These are phyloP conservation scores for Collichthys lucidus DNA, from an alignment of 2,113 vertebrate genomes.

Conservation along the genomic window DNA sequence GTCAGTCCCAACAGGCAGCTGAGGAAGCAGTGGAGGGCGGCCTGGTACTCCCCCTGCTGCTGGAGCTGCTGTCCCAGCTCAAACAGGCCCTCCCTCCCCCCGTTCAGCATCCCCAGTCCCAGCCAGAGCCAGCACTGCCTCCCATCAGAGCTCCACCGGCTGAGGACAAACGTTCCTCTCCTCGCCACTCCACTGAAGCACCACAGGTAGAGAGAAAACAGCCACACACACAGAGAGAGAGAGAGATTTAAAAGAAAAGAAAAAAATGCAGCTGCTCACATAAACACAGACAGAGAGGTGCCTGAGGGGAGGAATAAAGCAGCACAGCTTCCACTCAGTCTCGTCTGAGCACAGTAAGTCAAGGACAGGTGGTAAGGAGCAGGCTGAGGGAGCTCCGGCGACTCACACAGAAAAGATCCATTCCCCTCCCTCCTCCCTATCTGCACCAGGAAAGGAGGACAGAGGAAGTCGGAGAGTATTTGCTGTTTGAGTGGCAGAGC, in stretches of 20 bases:
- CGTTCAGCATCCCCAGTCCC: conserved; percentile 85
- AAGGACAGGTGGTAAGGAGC: conserved; percentile 78
- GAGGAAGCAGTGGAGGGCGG: conserved; percentile 87
- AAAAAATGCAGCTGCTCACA: conserved; percentile 35
- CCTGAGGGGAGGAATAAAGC: conserved; percentile 37
- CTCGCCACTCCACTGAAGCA: conserved; percentile 52
- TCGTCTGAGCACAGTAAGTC: conserved; percentile 64
- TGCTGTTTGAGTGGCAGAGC: conserved; percentile 71
- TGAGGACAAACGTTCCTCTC: conserved; percentile 56
- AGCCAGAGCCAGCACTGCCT: conserved; percentile 71
- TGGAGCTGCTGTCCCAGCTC: conserved; percentile 87
- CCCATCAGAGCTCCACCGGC: conserved; percentile 78
- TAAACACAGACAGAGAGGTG: conserved; percentile 32
- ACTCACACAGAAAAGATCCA: conserved; percentile 72
- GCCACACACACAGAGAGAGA: conserved; percentile 28
- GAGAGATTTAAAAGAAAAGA: conserved; percentile 5
- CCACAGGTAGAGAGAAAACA: conserved; percentile 61
- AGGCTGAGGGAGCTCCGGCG: conserved; percentile 67
- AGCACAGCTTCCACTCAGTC: conserved; percentile 47
- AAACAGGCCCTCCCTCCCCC: conserved; percentile 86
- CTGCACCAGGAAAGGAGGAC: conserved; percentile 81
- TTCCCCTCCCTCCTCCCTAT: conserved; percentile 76
- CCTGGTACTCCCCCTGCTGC: conserved; percentile 86
- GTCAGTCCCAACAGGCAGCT: conserved; percentile 86
- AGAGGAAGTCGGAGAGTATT: conserved; percentile 78